Evolutionary conservation across 2,888 invertebrate species (phyloP).

Genomic region (Meiosimyza decipiens): DNA sequence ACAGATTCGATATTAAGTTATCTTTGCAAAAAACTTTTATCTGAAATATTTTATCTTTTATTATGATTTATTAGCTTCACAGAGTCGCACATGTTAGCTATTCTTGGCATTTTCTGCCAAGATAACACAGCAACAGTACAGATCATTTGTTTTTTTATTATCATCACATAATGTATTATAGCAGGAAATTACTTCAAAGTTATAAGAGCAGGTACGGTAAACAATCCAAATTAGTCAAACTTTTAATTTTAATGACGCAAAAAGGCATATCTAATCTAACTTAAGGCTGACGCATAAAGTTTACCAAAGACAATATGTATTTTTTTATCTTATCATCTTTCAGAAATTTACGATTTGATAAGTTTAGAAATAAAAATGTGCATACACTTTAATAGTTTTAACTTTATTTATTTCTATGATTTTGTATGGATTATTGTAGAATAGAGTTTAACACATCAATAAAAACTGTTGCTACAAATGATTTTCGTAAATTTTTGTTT

Average conservation of each 20-base stretch:
- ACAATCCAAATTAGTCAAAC: conserved; percentile 23
- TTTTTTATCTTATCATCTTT: no score
- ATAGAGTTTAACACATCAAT: conserved; percentile 16
- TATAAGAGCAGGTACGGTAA: conserved; percentile 1
- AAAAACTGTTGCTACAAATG: conserved; percentile 22
- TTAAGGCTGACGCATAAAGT: not conserved
- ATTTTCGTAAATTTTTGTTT: not conserved
- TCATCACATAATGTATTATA: no score
- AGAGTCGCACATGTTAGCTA: no score
- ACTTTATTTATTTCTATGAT: conserved; percentile 1
- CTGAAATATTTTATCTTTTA: no score
- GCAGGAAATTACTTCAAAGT: not conserved
- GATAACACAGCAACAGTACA: no score
- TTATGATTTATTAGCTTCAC: no score
- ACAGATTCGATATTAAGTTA: no score
- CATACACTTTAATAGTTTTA: not conserved
- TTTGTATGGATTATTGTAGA: conserved; percentile 12
- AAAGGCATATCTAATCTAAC: not conserved
- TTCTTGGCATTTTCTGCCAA: no score
- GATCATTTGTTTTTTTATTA: no score
- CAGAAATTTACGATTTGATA: no score
- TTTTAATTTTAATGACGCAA: conserved; percentile 2
- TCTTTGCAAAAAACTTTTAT: no score
- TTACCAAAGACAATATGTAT: no score
- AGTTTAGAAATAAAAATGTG: not conserved